Percentiles rank a stretch among this genome's conserved stretches.
Conservation (phyloP, 2,888 invertebrate species). For the Brassicogethes aeneus region DNA sequence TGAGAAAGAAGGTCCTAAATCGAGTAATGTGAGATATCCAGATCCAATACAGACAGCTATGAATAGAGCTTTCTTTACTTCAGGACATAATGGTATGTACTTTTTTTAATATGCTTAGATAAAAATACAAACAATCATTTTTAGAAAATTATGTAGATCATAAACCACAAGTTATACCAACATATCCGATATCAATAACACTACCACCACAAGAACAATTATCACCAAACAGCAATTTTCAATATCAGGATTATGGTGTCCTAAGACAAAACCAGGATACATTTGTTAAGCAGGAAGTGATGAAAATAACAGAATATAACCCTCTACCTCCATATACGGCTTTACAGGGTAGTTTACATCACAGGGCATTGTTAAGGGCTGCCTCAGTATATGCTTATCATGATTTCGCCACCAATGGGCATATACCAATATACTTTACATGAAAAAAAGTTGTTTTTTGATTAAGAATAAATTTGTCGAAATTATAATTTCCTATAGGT, state of each 20-base stretch:
- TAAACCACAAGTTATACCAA: background rate
- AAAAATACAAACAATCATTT: background rate
- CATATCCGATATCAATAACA: background rate
- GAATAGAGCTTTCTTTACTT: conserved; percentile 17
- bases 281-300: background rate
- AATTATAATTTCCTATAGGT: too few relatives aligned
- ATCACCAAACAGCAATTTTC: background rate
- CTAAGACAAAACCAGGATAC: too few relatives aligned
- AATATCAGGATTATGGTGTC: too few relatives aligned
- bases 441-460: too few relatives aligned
- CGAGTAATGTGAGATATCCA: conserved; percentile 1
- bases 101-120: background rate
- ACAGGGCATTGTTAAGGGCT: conserved; percentile 30
- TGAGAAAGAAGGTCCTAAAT: conserved; percentile 17
- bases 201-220: background rate
- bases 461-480: too few relatives aligned
- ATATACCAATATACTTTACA: too few relatives aligned
- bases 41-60: conserved; percentile 21
- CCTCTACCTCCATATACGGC: conserved; percentile 32
- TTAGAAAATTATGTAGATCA: background rate
- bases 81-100: conserved; percentile 10
- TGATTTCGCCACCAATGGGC: too few relatives aligned
- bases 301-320: conserved; percentile 7
- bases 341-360: conserved; percentile 30
- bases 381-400: conserved; percentile 34